Base-by-base conservation (phyloP, 2,888 invertebrate genomes). In the Oxyscelio sp. region DNA sequence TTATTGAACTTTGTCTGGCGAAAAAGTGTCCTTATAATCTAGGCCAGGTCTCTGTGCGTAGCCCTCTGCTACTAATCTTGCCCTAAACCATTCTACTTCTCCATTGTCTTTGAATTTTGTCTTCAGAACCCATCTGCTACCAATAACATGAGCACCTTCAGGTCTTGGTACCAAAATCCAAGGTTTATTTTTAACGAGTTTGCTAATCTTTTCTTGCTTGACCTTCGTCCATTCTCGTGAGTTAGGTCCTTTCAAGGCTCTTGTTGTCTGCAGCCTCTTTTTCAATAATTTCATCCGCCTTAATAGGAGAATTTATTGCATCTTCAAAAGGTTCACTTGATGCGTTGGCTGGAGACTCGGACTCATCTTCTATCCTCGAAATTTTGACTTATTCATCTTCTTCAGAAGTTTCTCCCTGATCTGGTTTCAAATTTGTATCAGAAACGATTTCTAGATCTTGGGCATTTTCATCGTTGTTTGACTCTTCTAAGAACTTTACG, bases 401-500 rank as follows among this genome's bases (percentile, higher is more conserved):
- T 48, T 11, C 48, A 17, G 48, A 9, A 48, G 9, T 19, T 48
- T 3, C 3, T 48, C 17, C 48, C 17, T 48, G 8, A 17, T 19
- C 48, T 17, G 3, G 8, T 48, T 48, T 48, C 15, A 48, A 9
- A 48, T 48, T 48, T 17, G 48, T 48, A 17, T 48, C 48, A 15
- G 17, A 48, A 3, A 48, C 9, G 19, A 48, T 15, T 9, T 48
- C 48, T 15, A 15, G 17, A 5, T 19, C 19, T 5, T 2, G 2
- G 48, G 48, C 9, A 17, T 17, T 3, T 4, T 19, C 48, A 5
- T 48, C 48, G 17, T 5, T 15, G 8, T 2, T 2, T 15, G 43
- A n/a, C 5, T 11, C 43, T 4, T 80, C 59, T 9, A 38, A 13
- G 8, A 85, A 79, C 38, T 68, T 73, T n/a, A 83, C 85, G 21